These are phyloP conservation scores for Cryptoprocta ferox DNA, from an alignment of 2,797 vertebrate genomes.

Conservation along the genomic window DNA sequence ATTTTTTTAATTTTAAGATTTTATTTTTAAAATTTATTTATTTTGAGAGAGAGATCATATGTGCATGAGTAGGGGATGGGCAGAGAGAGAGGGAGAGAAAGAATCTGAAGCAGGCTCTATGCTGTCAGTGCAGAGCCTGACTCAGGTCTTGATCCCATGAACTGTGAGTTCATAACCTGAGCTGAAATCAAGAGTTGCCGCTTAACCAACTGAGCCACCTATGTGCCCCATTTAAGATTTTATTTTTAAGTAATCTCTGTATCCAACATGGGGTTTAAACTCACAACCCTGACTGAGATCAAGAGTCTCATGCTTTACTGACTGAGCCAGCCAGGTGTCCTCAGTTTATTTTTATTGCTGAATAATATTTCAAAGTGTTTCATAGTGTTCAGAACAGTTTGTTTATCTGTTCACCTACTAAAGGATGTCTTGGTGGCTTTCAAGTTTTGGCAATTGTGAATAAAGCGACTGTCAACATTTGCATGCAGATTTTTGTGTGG, in stretches of 20 bases:
- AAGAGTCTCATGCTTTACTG: not conserved
- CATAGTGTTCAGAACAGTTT: not conserved
- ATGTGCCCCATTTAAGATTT: not conserved
- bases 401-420: not conserved
- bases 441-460: not conserved
- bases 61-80: too few species aligned
- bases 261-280: not conserved
- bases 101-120: too few species aligned
- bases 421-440: constrained; percentile 2
- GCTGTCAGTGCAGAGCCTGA: too few species aligned
- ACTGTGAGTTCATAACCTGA: too few species aligned
- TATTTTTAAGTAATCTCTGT: not conserved
- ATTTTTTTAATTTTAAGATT: not conserved
- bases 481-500: not conserved
- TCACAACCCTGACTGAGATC: not conserved
- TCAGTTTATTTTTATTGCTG: not conserved
- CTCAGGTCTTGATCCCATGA: too few species aligned
- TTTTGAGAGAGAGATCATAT: too few species aligned
- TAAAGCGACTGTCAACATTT: not conserved
- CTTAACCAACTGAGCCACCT: too few species aligned
- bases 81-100: too few species aligned
- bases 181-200: too few species aligned
- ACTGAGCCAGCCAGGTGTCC: not conserved
- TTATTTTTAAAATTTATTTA: not conserved
- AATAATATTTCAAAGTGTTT: constrained; percentile 6